Conservation (phyloP, 2,888 invertebrate species). For the Clusia tigrina region DNA sequence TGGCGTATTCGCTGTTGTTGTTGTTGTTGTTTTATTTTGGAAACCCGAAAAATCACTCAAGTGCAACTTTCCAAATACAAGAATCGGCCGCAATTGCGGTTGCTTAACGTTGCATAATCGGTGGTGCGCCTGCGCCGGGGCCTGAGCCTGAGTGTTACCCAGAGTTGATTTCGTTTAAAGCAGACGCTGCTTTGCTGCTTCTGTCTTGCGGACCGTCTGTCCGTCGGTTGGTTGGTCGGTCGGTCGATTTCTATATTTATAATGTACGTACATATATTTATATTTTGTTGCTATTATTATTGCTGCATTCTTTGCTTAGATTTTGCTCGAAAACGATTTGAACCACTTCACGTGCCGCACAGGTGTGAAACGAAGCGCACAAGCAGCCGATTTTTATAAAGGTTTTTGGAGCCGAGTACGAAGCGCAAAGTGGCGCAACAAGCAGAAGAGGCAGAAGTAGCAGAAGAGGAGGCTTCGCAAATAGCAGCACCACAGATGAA, state of each 20-base stretch:
- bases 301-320: slow-evolving; percentile 13
- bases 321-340: slow-evolving; percentile 38
- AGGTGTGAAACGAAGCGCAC: slow-evolving; percentile 62
- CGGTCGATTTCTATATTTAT: background rate
- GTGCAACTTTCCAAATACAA: slow-evolving; percentile 58
- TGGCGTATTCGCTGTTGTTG: slow-evolving; percentile 31
- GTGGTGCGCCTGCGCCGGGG: background rate
- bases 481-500: background rate
- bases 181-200: slow-evolving; percentile 17
- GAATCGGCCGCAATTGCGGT: slow-evolving; percentile 40
- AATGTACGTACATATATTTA: no score
- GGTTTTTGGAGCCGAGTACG: slow-evolving; percentile 38
- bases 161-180: background rate
- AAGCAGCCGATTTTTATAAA: slow-evolving; percentile 55
- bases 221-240: background rate
- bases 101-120: slow-evolving; percentile 42
- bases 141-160: background rate
- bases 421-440: slow-evolving; percentile 22
- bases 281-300: slow-evolving; percentile 22
- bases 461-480: background rate
- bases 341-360: slow-evolving; percentile 47
- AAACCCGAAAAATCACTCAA: slow-evolving; percentile 58
- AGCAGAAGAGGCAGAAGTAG: background rate
- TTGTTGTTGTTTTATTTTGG: slow-evolving; percentile 33
- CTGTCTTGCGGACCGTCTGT: slow-evolving; percentile 19